Evolutionary conservation across 2,113 vertebrate genomes (phyloP), one percentile per base, ranked within the genome.

Genomic region (Lagopus muta): DNA sequence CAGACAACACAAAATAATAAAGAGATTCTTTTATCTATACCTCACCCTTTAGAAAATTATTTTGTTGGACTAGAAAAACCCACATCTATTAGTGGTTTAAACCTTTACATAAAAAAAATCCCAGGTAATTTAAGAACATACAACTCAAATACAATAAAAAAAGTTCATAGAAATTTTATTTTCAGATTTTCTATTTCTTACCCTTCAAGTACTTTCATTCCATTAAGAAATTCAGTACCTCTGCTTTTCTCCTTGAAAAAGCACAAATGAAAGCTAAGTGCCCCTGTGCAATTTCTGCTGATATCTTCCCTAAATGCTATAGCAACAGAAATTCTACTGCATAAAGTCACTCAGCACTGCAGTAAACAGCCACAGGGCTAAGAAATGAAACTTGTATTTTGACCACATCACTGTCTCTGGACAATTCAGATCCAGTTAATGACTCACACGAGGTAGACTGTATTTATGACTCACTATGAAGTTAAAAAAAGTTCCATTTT

Each of bases 281-380:
- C n/a, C 80, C 43, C 36, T 71, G 7, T 4, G 13, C 6, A 6
- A 86, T 61, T 88, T 72, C 69, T 66, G 45, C 2, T 45, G 40
- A 40, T 13, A 30, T 18, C 30, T 50, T 69, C 50, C 70, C 14
- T 22, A 62, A 93, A 84, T 32, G 9, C 10, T 47, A 73, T 86
- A 72, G 34, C 34, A 87, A 89, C 74, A 28, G 16, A 82, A 94
- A 88, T 75, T 36, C 32, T 77, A 24, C 11, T 11, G 20, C 16
- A 74, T 6, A 82, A 90, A 90, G 60, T 60, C 2, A 74, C 34
- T 77, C 20, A 67, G 28, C 28, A 42, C 7, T 38, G 43, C 32
- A 58, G 34, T 16, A 47, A 75, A 47, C 34, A 64, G 38, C n/a
- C 24, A 20, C 18, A 70, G 5, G 11, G 11, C 21, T 84, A 28